phyloP scores from a whole-genome alignment of 2,888 invertebrate genomes.

The Caenorhabditis auriculariae region DNA sequence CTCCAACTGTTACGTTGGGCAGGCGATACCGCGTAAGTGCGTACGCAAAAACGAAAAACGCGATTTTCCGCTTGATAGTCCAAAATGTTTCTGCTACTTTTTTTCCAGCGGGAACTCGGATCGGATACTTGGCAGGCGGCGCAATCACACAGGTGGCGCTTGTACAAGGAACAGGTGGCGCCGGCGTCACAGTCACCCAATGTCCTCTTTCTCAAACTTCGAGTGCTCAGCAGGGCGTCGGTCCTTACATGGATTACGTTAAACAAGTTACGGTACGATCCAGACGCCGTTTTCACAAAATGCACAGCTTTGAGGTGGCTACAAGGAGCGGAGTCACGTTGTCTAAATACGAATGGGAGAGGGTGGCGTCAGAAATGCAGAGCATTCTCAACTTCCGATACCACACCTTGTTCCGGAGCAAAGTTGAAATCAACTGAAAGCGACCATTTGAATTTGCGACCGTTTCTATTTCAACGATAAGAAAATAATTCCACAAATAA shows the following conservation, averaged over 20 bases:
- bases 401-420: constrained; percentile 9
- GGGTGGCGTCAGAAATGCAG: constrained; percentile 14
- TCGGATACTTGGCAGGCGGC: constrained; percentile 16
- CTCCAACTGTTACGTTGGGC: constrained; percentile 13
- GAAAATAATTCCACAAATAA: no score
- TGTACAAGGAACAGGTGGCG: constrained; percentile 7
- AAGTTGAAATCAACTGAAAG: constrained; percentile 4
- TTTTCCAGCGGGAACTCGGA: constrained; percentile 9
- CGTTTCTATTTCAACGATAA: no score
- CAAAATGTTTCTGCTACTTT: neutral
- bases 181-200: constrained; percentile 6
- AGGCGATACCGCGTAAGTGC: constrained; percentile 6
- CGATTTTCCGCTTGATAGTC: no score
- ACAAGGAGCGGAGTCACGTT: constrained; percentile 14
- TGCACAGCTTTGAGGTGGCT: constrained; percentile 4
- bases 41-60: neutral
- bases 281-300: neutral
- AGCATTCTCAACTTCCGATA: constrained; percentile 20
- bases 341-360: constrained; percentile 12
- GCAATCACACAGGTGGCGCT: constrained; percentile 11
- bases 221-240: constrained; percentile 4
- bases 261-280: constrained; percentile 10
- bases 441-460: no score
- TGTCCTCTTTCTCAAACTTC: constrained; percentile 10
- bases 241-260: constrained; percentile 7